phyloP scores from a whole-genome alignment of 2,113 vertebrate species.

The Pterocles burchelli region DNA sequence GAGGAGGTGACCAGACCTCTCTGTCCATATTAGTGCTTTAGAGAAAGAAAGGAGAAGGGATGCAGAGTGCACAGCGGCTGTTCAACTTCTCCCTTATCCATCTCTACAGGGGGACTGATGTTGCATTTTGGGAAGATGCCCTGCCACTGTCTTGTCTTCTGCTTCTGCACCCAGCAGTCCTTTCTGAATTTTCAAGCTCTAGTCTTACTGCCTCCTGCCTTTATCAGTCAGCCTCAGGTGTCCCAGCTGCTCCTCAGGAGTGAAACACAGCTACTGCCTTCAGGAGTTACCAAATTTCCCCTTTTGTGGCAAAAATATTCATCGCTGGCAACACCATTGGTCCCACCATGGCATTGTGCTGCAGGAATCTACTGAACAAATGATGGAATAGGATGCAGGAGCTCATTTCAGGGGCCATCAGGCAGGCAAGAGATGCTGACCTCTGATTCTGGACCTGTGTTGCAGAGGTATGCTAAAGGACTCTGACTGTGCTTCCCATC shows the following conservation, averaged over 20 bases:
- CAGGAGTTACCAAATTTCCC: neutral
- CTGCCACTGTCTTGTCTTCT: neutral
- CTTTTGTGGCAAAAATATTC: neutral
- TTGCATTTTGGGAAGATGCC: neutral
- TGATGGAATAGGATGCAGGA: neutral
- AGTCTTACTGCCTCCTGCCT: neutral
- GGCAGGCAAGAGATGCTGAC: neutral
- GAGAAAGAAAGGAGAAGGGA: neutral
- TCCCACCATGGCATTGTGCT: neutral
- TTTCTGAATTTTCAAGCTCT: neutral
- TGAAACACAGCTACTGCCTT: neutral
- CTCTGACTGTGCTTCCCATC: neutral
- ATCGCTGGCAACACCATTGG: rapidly evolving
- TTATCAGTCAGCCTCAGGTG: neutral
- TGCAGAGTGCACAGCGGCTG: neutral
- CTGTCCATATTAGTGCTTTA: neutral
- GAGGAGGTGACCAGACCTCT: neutral
- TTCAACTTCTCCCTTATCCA: neutral
- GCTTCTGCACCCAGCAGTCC: neutral
- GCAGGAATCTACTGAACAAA: neutral
- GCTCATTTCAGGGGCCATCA: neutral
- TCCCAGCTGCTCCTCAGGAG: neutral
- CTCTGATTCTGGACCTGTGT: neutral
- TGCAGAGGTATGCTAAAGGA: neutral
- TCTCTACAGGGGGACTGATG: neutral